Percentiles rank a stretch among this genome's conserved stretches.
Conservation (phyloP, 2,888 invertebrate species). For the Brassicogethes aeneus region DNA sequence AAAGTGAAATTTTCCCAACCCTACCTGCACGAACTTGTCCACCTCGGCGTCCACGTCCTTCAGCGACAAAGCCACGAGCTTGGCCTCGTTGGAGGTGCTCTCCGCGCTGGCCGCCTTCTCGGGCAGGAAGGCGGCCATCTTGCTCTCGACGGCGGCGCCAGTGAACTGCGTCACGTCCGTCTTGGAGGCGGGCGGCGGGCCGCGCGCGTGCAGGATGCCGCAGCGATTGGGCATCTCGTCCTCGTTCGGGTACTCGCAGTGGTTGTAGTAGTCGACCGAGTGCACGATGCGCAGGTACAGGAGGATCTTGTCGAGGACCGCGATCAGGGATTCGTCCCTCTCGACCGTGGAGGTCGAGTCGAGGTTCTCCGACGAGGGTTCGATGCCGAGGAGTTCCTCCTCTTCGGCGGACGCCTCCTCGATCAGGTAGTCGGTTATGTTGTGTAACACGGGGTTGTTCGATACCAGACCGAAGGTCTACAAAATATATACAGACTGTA, state of each 20-base stretch:
- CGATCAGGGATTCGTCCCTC: constrained; percentile 60
- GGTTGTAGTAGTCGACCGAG: constrained; percentile 98
- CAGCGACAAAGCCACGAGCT: constrained; percentile 34
- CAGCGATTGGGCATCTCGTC: constrained; percentile 99
- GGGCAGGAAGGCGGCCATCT: constrained; percentile 82
- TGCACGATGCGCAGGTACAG: constrained; percentile 94
- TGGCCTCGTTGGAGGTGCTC: constrained; percentile 48
- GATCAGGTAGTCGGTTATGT: constrained; percentile 95
- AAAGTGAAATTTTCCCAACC: too few relatives aligned
- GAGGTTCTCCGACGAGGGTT: constrained; percentile 42
- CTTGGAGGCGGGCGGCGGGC: constrained; percentile 77
- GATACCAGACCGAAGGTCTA: constrained; percentile 65
- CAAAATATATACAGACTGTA: too few relatives aligned
- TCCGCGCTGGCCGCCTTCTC: constrained; percentile 61
- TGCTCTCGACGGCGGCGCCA: constrained; percentile 80
- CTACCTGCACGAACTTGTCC: constrained; percentile 92
- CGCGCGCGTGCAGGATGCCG: constrained; percentile 96
- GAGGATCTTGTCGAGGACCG: constrained; percentile 72
- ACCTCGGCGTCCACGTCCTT: constrained; percentile 61
- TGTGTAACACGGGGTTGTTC: constrained; percentile 88
- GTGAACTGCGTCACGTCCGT: constrained; percentile 60
- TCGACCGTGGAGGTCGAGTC: constrained; percentile 48
- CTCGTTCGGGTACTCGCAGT: constrained; percentile 97
- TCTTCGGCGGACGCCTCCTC: constrained; percentile 99
- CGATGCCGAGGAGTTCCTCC: constrained; percentile 79